These are phyloP conservation scores for Agriopis leucophaearia DNA, from an alignment of 2,888 invertebrate species.

Conservation along the genomic window DNA sequence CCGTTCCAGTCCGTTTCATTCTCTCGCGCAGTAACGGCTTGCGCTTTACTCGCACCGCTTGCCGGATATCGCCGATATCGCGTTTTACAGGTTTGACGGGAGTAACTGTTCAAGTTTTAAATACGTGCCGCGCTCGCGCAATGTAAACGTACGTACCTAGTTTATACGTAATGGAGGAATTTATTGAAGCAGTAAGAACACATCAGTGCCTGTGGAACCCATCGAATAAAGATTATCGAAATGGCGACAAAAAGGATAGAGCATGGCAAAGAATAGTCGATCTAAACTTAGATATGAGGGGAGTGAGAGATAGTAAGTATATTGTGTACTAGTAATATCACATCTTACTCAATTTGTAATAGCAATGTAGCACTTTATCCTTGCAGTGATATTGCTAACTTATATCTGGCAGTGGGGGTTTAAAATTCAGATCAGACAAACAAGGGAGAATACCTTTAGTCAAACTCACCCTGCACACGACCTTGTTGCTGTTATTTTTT, in stretches of 20 bases:
- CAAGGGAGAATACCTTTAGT: too few species aligned
- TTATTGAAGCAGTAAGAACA: constrained; percentile 2
- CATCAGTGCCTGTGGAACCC: constrained; percentile 2
- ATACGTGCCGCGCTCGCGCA: not conserved
- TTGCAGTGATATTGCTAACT: not conserved
- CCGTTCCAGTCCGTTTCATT: not conserved
- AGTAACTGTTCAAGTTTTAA: not conserved
- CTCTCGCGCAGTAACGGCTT: not conserved
- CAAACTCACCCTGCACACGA: too few species aligned
- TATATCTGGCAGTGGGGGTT: not conserved
- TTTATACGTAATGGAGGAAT: constrained; percentile 6
- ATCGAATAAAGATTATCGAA: not conserved
- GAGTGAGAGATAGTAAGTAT: constrained; percentile 9
- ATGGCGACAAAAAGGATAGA: constrained; percentile 1
- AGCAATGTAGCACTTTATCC: not conserved
- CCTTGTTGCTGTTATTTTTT: too few species aligned
- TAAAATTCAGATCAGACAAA: not conserved
- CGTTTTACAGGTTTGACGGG: not conserved
- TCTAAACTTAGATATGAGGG: not conserved
- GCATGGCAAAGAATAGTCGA: constrained; percentile 7
- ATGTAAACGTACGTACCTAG: not conserved
- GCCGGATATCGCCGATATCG: not conserved
- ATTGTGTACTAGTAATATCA: not conserved
- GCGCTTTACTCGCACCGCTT: constrained; percentile 11
- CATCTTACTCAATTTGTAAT: constrained; percentile 1